Evolutionary conservation across 2,113 vertebrate genomes (phyloP), one percentile per base, ranked within the genome.

Genomic region (Pollimyrus isidori): DNA sequence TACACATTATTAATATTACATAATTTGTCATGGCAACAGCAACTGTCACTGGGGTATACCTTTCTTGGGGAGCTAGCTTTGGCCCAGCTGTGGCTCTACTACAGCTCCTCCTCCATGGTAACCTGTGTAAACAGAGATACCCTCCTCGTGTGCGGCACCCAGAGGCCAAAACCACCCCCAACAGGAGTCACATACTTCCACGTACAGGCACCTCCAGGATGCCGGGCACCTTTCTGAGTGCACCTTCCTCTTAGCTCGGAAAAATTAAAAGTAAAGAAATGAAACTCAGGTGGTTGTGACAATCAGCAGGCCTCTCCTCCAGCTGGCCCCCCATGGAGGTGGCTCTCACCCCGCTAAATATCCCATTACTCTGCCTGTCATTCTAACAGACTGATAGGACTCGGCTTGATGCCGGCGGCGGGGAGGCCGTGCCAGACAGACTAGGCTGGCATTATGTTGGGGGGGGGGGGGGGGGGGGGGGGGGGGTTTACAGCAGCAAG

Each of bases 271-370:
- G 39, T 19, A n/a, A 35, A 35, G n/a, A 17, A 30, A 53, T 19
- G 10, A 84, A 30, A 56, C 7, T 87, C 23, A 87, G 85, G 48
- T 87, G 86, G 35, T 6, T 21, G 13, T 62, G 87, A 56, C 53
- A 87, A 62, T 46, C 87, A 87, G 87, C 17, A 26, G 17, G 19
- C 35, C 39, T 46, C 21, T 45, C 26, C 23, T 19, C 30, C 9
- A 30, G 30, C 42, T 17, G 13, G 13, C 53, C 87, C 21, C 56
- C 87, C 56, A 7, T 62, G 17, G 39, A 65, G 87, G 3, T 5
- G 39, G 39, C 86, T 50, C 49, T 87, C 52, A 87, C 52, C 7
- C 86, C 19, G 49, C 87, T 87, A 62, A 87, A 87, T 87, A 87
- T 45, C 87, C 58, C 86, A 62, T 87, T 42, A 87, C 30, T 42